Conservation (phyloP, 2,113 vertebrate genomes). For the Phyllostomus discolor region DNA sequence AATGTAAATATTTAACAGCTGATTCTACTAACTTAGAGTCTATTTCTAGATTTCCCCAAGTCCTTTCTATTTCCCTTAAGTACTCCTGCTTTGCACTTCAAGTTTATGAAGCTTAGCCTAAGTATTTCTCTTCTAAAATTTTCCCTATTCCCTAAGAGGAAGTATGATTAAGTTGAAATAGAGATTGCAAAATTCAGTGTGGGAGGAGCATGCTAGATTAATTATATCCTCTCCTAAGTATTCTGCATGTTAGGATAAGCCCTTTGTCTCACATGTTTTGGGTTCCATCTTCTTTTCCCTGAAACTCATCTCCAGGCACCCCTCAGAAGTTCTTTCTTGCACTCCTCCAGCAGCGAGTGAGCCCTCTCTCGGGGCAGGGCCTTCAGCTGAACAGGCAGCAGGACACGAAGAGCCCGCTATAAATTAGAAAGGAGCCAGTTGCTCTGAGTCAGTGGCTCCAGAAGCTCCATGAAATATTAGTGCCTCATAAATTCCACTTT, state of each 20-base stretch:
- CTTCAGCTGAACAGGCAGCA: background rate
- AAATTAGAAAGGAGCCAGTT: background rate
- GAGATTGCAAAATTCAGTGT: background rate
- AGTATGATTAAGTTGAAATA: background rate
- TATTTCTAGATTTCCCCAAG: conserved; percentile 32
- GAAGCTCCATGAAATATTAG: background rate
- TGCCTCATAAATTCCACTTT: background rate
- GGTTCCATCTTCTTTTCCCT: background rate
- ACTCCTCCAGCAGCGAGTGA: background rate
- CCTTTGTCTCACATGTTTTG: background rate
- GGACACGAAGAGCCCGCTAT: rapidly evolving
- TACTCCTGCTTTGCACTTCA: background rate
- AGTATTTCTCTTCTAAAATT: background rate
- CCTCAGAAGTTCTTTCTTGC: background rate
- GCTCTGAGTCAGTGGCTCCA: background rate
- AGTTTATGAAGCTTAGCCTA: background rate
- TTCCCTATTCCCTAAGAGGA: background rate
- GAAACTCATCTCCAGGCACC: background rate
- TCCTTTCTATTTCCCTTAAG: background rate
- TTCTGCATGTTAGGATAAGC: background rate
- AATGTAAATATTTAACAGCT: conserved; percentile 39
- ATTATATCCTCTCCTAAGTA: background rate
- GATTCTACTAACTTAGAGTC: background rate
- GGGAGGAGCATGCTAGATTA: background rate
- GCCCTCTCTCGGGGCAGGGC: background rate